These are phyloP conservation scores for Lordiphosa collinella DNA, from an alignment of 1,140 invertebrate genomes.

Conservation along the genomic window DNA sequence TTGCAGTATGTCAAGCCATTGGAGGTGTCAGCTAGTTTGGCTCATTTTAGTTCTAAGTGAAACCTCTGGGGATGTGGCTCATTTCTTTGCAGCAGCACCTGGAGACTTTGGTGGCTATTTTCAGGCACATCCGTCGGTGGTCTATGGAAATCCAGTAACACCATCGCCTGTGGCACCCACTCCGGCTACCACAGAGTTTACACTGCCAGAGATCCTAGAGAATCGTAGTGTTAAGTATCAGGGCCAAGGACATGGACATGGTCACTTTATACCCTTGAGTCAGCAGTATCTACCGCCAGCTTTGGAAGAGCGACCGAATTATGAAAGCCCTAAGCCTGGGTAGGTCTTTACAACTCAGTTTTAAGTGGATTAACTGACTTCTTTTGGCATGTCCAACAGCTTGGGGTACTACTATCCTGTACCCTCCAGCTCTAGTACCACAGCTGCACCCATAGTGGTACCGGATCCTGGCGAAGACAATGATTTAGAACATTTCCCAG, in stretches of 20 bases:
- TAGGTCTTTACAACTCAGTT: not conserved
- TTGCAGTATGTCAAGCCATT: constrained; percentile 39
- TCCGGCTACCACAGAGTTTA: constrained; percentile 52
- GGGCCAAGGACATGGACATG: constrained; percentile 14
- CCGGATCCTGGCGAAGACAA: constrained; percentile 46
- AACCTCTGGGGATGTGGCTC: constrained; percentile 48
- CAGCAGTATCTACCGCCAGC: constrained; percentile 62
- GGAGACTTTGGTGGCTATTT: constrained; percentile 34
- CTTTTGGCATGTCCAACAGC: not conserved
- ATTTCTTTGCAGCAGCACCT: constrained; percentile 43
- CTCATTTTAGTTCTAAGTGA: not conserved
- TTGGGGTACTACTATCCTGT: constrained; percentile 56
- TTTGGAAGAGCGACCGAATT: constrained; percentile 52
- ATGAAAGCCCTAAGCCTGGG: constrained; percentile 63
- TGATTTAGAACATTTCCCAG: constrained; percentile 23
- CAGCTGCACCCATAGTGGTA: constrained; percentile 52
- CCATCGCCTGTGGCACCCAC: constrained; percentile 41
- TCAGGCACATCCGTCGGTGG: constrained; percentile 8
- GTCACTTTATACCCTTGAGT: constrained; percentile 56
- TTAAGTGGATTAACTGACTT: not conserved
- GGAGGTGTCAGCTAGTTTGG: constrained; percentile 20
- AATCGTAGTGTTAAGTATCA: constrained; percentile 53
- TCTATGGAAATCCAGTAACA: constrained; percentile 23
- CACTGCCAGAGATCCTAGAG: constrained; percentile 65
- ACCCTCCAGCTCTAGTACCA: constrained; percentile 24